Evolutionary conservation across 1,140 invertebrate species (phyloP).

Genomic region (Ericerus pela): DNA sequence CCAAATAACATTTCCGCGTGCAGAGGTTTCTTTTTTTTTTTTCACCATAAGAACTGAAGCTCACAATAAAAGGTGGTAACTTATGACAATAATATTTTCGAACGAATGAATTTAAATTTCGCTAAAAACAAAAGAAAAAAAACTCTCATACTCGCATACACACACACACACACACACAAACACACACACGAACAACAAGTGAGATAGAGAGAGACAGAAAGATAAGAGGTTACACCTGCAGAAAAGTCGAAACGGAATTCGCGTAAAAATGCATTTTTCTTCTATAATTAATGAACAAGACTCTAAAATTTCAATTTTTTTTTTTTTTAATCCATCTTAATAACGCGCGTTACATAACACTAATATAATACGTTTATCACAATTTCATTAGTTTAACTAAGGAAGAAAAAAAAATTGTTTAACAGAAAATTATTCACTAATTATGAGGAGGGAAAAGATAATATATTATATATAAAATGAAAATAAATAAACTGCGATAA

Average conservation of each 20-base stretch:
- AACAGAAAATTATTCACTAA: conserved; percentile 9
- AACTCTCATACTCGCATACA: too few species aligned
- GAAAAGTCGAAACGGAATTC: neutral
- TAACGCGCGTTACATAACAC: conserved; percentile 6
- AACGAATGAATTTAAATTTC: too few species aligned
- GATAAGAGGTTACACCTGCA: neutral
- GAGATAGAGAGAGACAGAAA: neutral
- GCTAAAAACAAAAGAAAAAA: too few species aligned
- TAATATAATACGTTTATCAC: conserved; percentile 9
- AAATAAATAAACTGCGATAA: conserved; percentile 10
- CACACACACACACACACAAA: too few species aligned
- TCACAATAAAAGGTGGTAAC: conserved; percentile 9
- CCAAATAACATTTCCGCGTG: conserved; percentile 2
- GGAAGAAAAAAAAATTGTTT: too few species aligned
- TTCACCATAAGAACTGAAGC: conserved; percentile 3
- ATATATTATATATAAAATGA: conserved; percentile 9
- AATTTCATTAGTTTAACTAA: conserved; percentile 9
- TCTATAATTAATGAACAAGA: too few species aligned
- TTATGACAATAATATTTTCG: neutral
- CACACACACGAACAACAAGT: too few species aligned
- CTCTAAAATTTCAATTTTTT: neutral
- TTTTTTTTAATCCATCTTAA: neutral
- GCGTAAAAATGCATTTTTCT: too few species aligned
- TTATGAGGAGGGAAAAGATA: too few species aligned
- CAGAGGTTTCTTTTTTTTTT: too few species aligned